Evolutionary conservation across 1,140 invertebrate genomes (phyloP).

Genomic region (Sminthurinus signatus): DNA sequence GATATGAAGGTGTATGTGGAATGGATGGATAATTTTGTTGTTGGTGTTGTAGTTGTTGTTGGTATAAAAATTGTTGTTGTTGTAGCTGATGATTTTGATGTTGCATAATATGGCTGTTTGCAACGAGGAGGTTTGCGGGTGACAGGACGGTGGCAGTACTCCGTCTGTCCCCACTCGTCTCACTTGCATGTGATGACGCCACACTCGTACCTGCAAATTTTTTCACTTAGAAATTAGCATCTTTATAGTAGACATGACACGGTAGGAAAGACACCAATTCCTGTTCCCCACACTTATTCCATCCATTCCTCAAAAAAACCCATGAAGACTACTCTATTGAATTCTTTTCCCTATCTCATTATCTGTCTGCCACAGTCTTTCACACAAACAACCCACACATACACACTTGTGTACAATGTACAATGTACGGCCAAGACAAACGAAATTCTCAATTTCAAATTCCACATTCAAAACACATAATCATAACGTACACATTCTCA

Average conservation of each 20-base stretch:
- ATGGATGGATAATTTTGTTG: constrained; percentile 5
- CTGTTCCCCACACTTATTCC: too few species aligned
- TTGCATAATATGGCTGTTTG: constrained; percentile 1
- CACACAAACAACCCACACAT: background rate
- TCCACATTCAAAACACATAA: too few species aligned
- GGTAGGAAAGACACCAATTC: too few species aligned
- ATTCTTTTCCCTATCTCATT: too few species aligned
- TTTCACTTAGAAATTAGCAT: constrained; percentile 6
- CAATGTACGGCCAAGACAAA: too few species aligned
- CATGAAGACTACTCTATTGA: background rate
- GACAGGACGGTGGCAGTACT: constrained; percentile 42
- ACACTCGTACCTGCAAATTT: constrained; percentile 38
- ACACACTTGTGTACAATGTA: too few species aligned
- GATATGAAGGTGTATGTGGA: constrained; percentile 40
- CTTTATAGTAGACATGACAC: too few species aligned
- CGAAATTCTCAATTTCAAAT: too few species aligned
- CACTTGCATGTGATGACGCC: constrained; percentile 42
- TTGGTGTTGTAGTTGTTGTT: background rate
- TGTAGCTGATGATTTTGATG: background rate
- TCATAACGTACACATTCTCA: too few species aligned
- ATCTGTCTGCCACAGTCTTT: too few species aligned
- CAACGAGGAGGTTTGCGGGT: constrained; percentile 26
- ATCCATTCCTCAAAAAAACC: too few species aligned
- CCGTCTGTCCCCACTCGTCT: constrained; percentile 41
- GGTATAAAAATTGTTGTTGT: too few species aligned